Conservation (phyloP, 1,140 invertebrate species). For the Arion vulgaris region DNA sequence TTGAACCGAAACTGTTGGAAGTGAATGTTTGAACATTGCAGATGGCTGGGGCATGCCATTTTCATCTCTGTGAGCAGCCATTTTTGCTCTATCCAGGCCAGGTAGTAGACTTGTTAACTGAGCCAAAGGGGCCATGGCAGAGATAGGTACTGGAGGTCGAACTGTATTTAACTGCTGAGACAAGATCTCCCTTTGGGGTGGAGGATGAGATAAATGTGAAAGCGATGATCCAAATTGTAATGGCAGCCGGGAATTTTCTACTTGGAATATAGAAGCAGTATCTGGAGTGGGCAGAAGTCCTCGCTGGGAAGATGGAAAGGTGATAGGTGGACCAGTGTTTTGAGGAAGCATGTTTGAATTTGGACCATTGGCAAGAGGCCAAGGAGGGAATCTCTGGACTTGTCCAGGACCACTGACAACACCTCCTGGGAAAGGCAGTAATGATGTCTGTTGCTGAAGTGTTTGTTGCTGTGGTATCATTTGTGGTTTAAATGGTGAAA, state of each 20-base stretch:
- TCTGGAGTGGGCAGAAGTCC: slow-evolving; percentile 17
- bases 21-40: slow-evolving; percentile 17
- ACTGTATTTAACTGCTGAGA: neutral
- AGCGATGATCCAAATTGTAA: neutral
- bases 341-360: slow-evolving; percentile 25
- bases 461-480: slow-evolving; percentile 12
- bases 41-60: neutral
- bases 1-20: neutral
- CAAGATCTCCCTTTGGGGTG: neutral
- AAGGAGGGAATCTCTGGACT: slow-evolving; percentile 27
- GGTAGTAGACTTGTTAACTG: slow-evolving; percentile 25
- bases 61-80: slow-evolving; percentile 14
- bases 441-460: slow-evolving; percentile 13
- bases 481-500: slow-evolving; percentile 5
- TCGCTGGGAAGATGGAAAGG: neutral
- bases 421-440: slow-evolving; percentile 9
- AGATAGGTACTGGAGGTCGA: slow-evolving; percentile 6
- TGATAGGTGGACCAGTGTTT: neutral
- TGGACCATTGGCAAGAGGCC: slow-evolving; percentile 16
- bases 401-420: neutral
- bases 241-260: neutral
- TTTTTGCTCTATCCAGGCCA: slow-evolving; percentile 31
- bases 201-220: neutral
- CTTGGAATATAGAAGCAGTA: neutral
- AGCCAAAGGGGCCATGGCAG: slow-evolving; percentile 27